A percentile compares a stretch with the other conserved stretches of the same genome.
phyloP scores from a whole-genome alignment of 2,113 vertebrate genomes.

The Bungarus multicinctus region DNA sequence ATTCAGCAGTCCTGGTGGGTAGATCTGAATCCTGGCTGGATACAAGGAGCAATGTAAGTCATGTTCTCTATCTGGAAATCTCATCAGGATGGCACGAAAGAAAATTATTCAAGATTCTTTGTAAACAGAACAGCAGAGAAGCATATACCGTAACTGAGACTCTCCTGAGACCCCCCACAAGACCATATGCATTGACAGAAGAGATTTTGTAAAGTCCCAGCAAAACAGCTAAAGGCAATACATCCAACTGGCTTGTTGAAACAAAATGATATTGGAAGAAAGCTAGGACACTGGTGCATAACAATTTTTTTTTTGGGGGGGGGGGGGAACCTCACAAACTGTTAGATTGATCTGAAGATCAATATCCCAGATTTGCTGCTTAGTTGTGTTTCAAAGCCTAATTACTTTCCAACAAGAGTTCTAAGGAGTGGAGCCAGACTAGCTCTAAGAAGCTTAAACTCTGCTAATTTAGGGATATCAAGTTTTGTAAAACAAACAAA shows the following conservation, averaged over 20 bases:
- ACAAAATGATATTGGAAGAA: background rate
- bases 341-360: background rate
- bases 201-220: background rate
- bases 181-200: no score
- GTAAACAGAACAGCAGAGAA: no score
- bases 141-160: no score
- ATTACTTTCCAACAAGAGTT: background rate
- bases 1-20: background rate
- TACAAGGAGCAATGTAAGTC: background rate
- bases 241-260: background rate
- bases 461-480: background rate
- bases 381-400: background rate
- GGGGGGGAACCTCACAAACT: background rate
- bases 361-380: background rate
- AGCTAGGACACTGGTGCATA: background rate
- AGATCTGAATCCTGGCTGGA: background rate
- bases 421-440: background rate
- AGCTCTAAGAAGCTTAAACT: background rate
- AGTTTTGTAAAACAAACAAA: background rate
- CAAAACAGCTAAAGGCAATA: background rate
- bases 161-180: no score
- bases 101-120: background rate
- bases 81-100: background rate
- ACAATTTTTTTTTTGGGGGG: background rate
- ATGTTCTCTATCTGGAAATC: background rate